Evolutionary conservation across 1,140 invertebrate genomes (phyloP), one percentile per base, ranked within the genome.

Genomic region (Aphaenogaster ashmeadi): DNA sequence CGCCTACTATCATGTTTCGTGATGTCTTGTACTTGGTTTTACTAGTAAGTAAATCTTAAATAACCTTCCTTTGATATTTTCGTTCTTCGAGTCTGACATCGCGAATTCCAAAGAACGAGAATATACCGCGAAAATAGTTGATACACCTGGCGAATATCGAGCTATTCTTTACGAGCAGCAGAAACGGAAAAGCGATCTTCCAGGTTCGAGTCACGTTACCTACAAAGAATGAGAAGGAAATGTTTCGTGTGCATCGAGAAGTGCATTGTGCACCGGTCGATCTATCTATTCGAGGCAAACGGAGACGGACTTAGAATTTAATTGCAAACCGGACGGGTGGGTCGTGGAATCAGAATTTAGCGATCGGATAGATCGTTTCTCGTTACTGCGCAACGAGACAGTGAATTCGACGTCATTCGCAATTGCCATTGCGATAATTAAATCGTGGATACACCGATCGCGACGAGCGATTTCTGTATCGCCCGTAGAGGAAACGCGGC

Each of bases 381-480:
- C 79, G 85, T 89, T 89, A 89, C 86, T 88, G 58, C 72, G 62
- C 44, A 50, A 21, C 41, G 88, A 90, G 85, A 88, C 86, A 85
- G 52, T 84, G 72, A 54, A 36, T 62, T 75, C 74, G 66, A 74
- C 58, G 67, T 90, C 79, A 79, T 90, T 88, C 66, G 88, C 83
- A 90, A 90, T 90, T 90, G 89, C 79, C 74, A 62, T 90, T 86
- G 67, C 60, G 64, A 67, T 90, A 90, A 90, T 90, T 90, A 90
- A 90, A 90, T 90, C 87, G 79, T 58, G 60, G 74, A 90, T 84
- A 89, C 54, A 69, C 74, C n/a, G 64, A 62, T 62, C 60, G 44
- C 77, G 7, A 62, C 11, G 84, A 86, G 75, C 87, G 47, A 79
- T 83, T 90, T 89, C 85, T 71, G 60, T 56, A 84, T 89, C 83